These are phyloP conservation scores for Amphiduros pacificus DNA, from an alignment of 2,888 invertebrate genomes.

Conservation along the genomic window DNA sequence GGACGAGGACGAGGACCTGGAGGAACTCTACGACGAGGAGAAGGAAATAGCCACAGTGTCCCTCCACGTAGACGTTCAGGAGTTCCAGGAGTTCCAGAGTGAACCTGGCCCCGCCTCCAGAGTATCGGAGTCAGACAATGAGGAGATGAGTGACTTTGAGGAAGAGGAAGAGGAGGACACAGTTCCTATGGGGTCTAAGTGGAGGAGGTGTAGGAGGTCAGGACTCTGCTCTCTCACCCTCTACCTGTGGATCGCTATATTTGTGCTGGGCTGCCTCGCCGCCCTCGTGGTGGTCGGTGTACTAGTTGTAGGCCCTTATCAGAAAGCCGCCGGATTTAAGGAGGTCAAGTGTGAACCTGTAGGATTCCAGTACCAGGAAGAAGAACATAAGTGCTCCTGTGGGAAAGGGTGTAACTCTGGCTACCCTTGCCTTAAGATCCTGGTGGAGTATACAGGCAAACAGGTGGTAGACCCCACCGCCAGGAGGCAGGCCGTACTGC, in stretches of 20 bases:
- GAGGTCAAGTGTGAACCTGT: conserved; percentile 17
- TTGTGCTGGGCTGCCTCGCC: conserved; percentile 20
- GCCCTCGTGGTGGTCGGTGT: conserved; percentile 26
- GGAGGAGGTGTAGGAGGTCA: conserved; percentile 3
- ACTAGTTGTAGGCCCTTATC: conserved; percentile 25
- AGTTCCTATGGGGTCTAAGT: conserved; percentile 3
- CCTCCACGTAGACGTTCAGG: neutral
- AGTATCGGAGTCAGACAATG: conserved; percentile 8
- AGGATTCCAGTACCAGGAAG: neutral
- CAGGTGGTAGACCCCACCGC: neutral
- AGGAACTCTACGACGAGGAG: too few species aligned
- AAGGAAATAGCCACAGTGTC: neutral
- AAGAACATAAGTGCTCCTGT: conserved; percentile 26
- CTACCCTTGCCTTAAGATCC: conserved; percentile 20
- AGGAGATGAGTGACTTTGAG: conserved; percentile 3
- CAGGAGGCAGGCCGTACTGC: conserved; percentile 12
- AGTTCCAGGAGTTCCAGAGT: neutral
- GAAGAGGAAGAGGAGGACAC: conserved; percentile 6
- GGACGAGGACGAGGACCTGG: too few species aligned
- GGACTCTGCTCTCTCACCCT: conserved; percentile 20
- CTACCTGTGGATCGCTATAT: conserved; percentile 24
- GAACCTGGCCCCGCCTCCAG: neutral
- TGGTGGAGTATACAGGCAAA: conserved; percentile 17
- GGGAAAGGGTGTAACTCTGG: conserved; percentile 26
- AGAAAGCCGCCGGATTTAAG: conserved; percentile 13